Evolutionary conservation across 2,797 vertebrate species (phyloP), one percentile per base, ranked within the genome.

Genomic region (Aulostomus chinensis): DNA sequence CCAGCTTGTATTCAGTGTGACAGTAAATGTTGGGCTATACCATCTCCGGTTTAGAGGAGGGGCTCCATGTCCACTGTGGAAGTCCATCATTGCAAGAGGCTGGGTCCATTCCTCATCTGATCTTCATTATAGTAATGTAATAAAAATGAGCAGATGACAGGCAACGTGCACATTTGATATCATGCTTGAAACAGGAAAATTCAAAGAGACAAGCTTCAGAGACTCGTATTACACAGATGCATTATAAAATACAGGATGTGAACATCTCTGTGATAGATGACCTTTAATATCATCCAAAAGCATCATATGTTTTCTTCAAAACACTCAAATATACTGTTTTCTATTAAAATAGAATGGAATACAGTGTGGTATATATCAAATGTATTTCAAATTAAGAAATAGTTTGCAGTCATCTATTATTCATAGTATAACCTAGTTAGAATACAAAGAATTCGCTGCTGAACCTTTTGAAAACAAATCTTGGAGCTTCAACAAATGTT

Each of bases 1-100:
- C 83, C 87, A 87, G 83, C 84, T 83, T 81, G 72, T 85, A 84
- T 88, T 86, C 82, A 68, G 80, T 74, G 57, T 86, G 86, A 89
- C 80, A 85, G 86, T 87, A 85, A 88, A 89, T 84, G 76, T 58
- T 39, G 84, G 86, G 64, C 45, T 18, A 42, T 80, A 89, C 86
- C 85, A 84, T 73, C 47, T 77, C 60, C 16, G 50, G 41, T 59
- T 34, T 33, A 64, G 63, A 68, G 7, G 37, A 57, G 67, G 84
- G 83, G 61, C 58, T 72, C 38, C 33, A 38, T 61, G 58, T 68
- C 51, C 46, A 53, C 66, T 69, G 66, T 65, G 57, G 52, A 62
- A 51, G 40, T 24, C 47, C 57, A 65, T 57, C 53, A 17, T 18
- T 30, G 46, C 39, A 21, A 51, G n/a, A 33, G 37, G 47, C 15